Evolutionary conservation across 1,140 invertebrate genomes (phyloP).

Genomic region (Riptortus pedestris): DNA sequence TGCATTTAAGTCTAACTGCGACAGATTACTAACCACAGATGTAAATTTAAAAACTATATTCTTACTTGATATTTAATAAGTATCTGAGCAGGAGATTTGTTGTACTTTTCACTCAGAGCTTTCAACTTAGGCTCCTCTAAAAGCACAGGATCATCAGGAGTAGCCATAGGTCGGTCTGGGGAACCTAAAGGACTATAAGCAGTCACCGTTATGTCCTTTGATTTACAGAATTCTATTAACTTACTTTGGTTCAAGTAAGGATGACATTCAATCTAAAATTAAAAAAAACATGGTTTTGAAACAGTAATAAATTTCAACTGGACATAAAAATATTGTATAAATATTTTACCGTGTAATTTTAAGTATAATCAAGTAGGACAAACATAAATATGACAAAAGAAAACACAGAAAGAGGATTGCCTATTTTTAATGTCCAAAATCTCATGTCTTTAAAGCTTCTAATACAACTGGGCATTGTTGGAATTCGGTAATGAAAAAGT

Average conservation of each 20-base stretch:
- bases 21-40: too few species aligned
- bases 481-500: too few species aligned
- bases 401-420: too few species aligned
- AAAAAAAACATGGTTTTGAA: neutral
- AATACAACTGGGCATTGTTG: too few species aligned
- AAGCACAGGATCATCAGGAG: slow-evolving; percentile 49
- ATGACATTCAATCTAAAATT: slow-evolving; percentile 44
- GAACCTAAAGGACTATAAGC: slow-evolving; percentile 45
- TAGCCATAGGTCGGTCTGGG: slow-evolving; percentile 43
- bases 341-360: too few species aligned
- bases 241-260: slow-evolving; percentile 42
- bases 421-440: too few species aligned
- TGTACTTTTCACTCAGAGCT: slow-evolving; percentile 51
- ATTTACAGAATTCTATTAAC: slow-evolving; percentile 40
- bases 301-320: neutral
- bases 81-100: slow-evolving; percentile 58
- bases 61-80: slow-evolving; percentile 51
- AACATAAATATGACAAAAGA: too few species aligned
- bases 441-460: too few species aligned
- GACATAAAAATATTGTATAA: too few species aligned
- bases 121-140: slow-evolving; percentile 52
- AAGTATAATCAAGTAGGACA: too few species aligned
- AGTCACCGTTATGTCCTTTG: slow-evolving; percentile 39
- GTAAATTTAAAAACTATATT: too few species aligned
- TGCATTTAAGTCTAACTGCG: too few species aligned